phyloP scores from a whole-genome alignment of 2,797 vertebrate genomes.

The Cottoperca gobio region DNA sequence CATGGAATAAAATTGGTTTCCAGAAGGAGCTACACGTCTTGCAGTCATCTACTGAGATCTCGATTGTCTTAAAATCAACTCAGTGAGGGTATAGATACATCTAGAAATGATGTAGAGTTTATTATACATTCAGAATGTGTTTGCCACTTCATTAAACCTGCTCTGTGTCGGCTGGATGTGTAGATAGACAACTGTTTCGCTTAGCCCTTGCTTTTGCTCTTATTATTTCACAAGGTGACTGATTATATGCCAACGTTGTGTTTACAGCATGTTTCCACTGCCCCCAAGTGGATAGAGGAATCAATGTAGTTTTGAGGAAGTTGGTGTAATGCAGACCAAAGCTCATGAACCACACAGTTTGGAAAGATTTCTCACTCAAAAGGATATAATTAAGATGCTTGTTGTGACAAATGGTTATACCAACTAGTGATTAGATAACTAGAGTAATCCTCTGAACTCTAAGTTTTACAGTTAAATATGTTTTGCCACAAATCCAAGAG shows the following conservation, averaged over 20 bases:
- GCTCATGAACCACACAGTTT: background rate
- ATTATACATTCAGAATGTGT: background rate
- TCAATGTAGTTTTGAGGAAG: background rate
- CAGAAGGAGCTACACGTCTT: slow-evolving; percentile 18
- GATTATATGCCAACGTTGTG: background rate
- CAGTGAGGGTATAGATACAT: background rate
- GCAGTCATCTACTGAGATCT: background rate
- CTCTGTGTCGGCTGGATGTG: background rate
- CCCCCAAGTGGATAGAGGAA: slow-evolving; percentile 9
- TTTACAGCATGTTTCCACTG: background rate
- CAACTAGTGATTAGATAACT: too few species aligned
- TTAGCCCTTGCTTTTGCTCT: background rate
- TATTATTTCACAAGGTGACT: background rate
- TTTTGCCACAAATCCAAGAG: background rate
- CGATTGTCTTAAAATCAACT: background rate
- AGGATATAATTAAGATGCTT: background rate
- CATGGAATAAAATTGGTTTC: slow-evolving; percentile 56
- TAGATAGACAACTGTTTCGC: background rate
- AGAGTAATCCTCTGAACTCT: background rate
- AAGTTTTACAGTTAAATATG: background rate
- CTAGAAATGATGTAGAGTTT: background rate
- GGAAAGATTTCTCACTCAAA: background rate
- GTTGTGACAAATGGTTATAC: background rate
- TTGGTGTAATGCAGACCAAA: background rate
- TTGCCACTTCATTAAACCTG: background rate